Evolutionary conservation across 2,888 invertebrate genomes (phyloP).

Genomic region (Empis livida): DNA sequence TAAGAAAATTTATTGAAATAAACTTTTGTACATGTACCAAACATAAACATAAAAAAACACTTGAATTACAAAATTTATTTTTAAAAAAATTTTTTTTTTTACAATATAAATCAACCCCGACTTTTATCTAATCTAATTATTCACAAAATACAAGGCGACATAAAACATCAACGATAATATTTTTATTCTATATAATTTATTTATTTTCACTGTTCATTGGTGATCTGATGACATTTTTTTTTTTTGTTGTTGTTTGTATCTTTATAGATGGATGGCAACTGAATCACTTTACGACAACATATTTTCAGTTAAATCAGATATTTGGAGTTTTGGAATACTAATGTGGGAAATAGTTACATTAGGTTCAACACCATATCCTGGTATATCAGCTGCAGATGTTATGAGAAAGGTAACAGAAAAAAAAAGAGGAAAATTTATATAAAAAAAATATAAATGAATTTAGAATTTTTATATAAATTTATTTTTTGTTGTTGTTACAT

Average conservation of each 20-base stretch:
- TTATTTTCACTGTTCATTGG: too few species aligned
- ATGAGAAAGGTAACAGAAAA: slow-evolving; percentile 60
- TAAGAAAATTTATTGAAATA: too few species aligned
- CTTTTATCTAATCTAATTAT: too few species aligned
- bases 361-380: slow-evolving; percentile 91
- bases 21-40: too few species aligned
- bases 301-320: slow-evolving; percentile 86
- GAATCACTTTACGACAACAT: slow-evolving; percentile 90
- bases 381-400: slow-evolving; percentile 80
- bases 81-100: too few species aligned
- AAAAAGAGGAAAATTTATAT: too few species aligned
- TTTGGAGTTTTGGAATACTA: slow-evolving; percentile 91
- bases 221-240: not conserved
- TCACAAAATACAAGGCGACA: too few species aligned
- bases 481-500: not conserved
- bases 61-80: too few species aligned
- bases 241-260: not conserved
- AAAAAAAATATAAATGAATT: not conserved
- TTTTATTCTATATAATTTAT: too few species aligned
- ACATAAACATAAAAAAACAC: too few species aligned
- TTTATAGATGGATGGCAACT: slow-evolving; percentile 87
- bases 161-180: too few species aligned
- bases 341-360: slow-evolving; percentile 94
- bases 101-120: too few species aligned
- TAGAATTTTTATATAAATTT: not conserved